A percentile compares a stretch with the other conserved stretches of the same genome.
phyloP scores from a whole-genome alignment of 2,888 invertebrate species.

The Thecocarcelia acutangulata region DNA sequence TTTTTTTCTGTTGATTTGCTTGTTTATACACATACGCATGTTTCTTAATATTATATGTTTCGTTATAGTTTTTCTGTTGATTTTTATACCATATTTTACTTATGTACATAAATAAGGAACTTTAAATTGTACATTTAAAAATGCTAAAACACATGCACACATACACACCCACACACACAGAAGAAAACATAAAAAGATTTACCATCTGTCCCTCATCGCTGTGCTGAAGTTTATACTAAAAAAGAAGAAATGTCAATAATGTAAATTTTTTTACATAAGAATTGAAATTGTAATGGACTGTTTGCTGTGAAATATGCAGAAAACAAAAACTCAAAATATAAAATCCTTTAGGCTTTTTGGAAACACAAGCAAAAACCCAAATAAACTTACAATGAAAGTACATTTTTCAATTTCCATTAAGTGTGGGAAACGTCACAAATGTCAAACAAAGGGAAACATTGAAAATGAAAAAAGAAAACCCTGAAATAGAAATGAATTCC shows the following conservation, averaged over 20 bases:
- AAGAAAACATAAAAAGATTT: too few relatives aligned
- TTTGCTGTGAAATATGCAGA: conserved; percentile 58
- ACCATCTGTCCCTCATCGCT: not conserved
- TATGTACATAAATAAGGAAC: too few relatives aligned
- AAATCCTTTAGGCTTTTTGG: conserved; percentile 56
- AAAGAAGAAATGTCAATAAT: conserved; percentile 41
- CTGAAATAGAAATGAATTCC: conserved; percentile 23
- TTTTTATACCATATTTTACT: too few relatives aligned
- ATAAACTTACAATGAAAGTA: conserved; percentile 26
- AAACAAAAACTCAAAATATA: conserved; percentile 34
- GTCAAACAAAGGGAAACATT: conserved; percentile 15
- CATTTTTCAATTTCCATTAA: conserved; percentile 52
- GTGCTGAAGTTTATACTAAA: not conserved
- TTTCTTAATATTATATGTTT: too few relatives aligned
- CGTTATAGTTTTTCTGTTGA: too few relatives aligned
- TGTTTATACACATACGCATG: too few relatives aligned
- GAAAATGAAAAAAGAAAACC: not conserved
- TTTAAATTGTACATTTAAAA: too few relatives aligned
- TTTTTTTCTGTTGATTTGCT: too few relatives aligned
- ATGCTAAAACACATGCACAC: too few relatives aligned
- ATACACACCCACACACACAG: too few relatives aligned
- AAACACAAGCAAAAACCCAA: conserved; percentile 33
- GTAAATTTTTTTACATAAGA: conserved; percentile 39
- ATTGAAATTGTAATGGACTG: conserved; percentile 56
- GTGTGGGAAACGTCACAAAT: conserved; percentile 64